A percentile compares a stretch with the other conserved stretches of the same genome.
phyloP scores from a whole-genome alignment of 2,797 vertebrate genomes.

The Coluber constrictor region DNA sequence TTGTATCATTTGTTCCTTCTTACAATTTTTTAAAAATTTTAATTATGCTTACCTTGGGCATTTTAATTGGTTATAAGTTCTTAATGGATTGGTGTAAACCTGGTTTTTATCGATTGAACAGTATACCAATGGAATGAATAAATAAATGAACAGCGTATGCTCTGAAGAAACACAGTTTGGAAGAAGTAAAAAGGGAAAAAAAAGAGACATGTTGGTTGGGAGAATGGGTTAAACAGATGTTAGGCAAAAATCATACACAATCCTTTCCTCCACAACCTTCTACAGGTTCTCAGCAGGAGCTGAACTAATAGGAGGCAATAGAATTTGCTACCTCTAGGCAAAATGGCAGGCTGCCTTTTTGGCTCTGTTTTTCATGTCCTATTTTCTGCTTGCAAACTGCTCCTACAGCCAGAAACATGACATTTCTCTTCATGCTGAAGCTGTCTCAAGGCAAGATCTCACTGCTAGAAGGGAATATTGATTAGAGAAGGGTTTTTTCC shows the following conservation, averaged over 20 bases:
- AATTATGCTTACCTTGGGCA: not conserved
- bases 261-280: not conserved
- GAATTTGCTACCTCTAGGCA: slow-evolving; percentile 22
- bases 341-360: not conserved
- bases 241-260: not conserved
- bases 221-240: not conserved
- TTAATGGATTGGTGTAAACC: not conserved
- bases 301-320: slow-evolving; percentile 19
- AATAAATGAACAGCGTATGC: not conserved
- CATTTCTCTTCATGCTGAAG: slow-evolving; percentile 38
- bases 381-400: slow-evolving; percentile 28
- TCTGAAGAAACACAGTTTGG: not conserved
- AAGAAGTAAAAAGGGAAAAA: not conserved
- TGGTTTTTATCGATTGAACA: not conserved
- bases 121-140: not conserved
- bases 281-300: not conserved
- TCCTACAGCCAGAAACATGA: slow-evolving; percentile 14
- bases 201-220: not conserved
- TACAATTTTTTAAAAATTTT: not conserved
- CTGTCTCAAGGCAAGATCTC: slow-evolving; percentile 32
- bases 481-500: slow-evolving; percentile 23
- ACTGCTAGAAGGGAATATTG: slow-evolving; percentile 27
- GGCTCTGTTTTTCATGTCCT: slow-evolving; percentile 28
- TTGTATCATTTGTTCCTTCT: not conserved
- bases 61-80: not conserved